Evolutionary conservation across 2,113 vertebrate genomes (phyloP), one percentile per base, ranked within the genome.

Genomic region (Tetraodon nigroviridis): DNA sequence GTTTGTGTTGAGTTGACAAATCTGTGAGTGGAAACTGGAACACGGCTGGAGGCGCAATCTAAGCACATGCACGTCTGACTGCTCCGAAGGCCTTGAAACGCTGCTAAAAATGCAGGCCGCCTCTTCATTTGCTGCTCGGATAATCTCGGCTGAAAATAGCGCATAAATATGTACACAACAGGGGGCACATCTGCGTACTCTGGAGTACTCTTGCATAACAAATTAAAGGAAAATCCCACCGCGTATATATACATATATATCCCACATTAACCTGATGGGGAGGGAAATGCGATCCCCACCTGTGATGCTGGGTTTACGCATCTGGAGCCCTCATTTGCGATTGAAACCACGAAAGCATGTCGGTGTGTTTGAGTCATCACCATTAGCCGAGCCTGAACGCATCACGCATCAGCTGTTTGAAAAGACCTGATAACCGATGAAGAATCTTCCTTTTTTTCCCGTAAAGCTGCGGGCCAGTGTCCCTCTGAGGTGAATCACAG

Each of bases 101-200:
- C 44, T 6, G 15, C 44, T 46, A 55, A 64, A 37, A 16, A 42
- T 48, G 50, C 42, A 4, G 0, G 20, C 44, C 7, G 37, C 55
- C 58, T 21, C 55, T 55, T 68, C 60, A 78, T 81, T 81, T 70
- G 57, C 70, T 76, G 62, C 65, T 80, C 64, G 69, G 69, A 61
- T 69, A 58, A 82, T 76, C 69, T 63, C 21, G 18, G 32, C 48
- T 46, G 32, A 58, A 71, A 69, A 66, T 56, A 57, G 71, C 55
- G 44, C 52, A 22, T 46, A 55, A 51, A 64, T 61, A 64, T 60
- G 64, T 65, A 57, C n/a, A n/a, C 14, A n/a, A n/a, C n/a, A 7
- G 44, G 37, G 19, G 20, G 22, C 67, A 58, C 65, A 57, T 67
- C 45, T 78, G 65, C 51, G 61, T 60, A 56, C 37, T 20, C n/a